Evolutionary conservation across 2,797 vertebrate species (phyloP).

Genomic region (Antrozous pallidus): DNA sequence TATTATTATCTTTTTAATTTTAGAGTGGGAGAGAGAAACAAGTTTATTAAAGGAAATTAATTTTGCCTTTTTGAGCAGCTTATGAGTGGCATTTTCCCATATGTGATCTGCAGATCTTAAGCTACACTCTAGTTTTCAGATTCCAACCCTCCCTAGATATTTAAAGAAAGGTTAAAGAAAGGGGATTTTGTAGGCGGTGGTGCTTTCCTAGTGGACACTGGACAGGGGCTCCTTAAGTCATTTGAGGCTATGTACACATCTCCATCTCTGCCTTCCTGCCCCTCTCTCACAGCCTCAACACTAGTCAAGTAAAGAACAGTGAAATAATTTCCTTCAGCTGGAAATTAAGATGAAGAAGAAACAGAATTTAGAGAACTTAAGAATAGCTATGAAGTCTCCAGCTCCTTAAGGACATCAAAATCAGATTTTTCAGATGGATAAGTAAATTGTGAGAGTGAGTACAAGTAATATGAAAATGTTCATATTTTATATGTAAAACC

Average conservation of each 20-base stretch:
- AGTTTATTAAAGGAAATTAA: not conserved
- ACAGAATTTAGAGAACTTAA: not conserved
- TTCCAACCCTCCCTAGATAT: not conserved
- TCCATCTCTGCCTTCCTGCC: not conserved
- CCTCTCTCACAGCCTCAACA: not conserved
- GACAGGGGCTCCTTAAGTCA: not conserved
- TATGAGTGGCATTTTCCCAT: not conserved
- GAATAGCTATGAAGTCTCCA: not conserved
- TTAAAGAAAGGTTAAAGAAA: not conserved
- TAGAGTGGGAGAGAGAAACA: too few relatives aligned
- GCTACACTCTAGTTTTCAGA: not conserved
- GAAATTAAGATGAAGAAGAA: not conserved
- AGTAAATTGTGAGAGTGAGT: not conserved
- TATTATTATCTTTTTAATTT: too few relatives aligned
- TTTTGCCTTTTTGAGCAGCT: not conserved
- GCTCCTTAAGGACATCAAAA: not conserved
- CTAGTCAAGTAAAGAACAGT: not conserved
- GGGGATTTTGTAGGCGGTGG: not conserved
- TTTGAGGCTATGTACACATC: not conserved
- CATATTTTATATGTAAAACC: not conserved
- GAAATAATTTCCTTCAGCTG: not conserved
- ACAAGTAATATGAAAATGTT: not conserved
- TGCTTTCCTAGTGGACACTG: not conserved
- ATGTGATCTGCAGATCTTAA: not conserved
- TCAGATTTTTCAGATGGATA: not conserved